Percentiles rank a stretch among this genome's conserved stretches.
Conservation (phyloP, 1,140 invertebrate species). For the Diorhabda elongata region DNA sequence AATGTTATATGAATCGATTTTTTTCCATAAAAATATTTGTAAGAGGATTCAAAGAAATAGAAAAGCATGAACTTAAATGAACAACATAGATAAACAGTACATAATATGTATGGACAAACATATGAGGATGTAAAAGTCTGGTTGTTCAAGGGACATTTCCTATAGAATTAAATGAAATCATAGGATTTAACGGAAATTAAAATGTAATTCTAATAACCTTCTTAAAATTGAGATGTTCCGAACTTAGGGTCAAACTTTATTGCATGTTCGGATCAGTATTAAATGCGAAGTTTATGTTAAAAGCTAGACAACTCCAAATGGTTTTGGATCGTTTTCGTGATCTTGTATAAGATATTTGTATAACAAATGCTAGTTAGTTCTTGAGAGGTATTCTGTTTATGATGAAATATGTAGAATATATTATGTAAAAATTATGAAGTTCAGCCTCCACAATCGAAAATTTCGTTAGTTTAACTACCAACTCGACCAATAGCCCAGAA, state of each 20-base stretch:
- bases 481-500: no score
- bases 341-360: no score
- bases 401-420: no score
- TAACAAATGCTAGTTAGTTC: no score
- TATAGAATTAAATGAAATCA: conserved; percentile 7
- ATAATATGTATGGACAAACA: conserved; percentile 38
- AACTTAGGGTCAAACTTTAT: neutral
- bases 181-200: conserved; percentile 3
- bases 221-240: conserved; percentile 4
- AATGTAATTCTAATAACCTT: conserved; percentile 16
- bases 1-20: no score
- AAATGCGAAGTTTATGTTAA: conserved; percentile 6
- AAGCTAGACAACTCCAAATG: neutral
- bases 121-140: conserved; percentile 20
- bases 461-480: no score
- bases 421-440: no score
- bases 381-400: no score
- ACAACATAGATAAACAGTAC: conserved; percentile 30
- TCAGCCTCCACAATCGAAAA: no score
- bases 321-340: no score
- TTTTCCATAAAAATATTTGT: neutral
- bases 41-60: conserved; percentile 7
- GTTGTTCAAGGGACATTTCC: conserved; percentile 19
- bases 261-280: neutral
- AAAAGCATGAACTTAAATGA: conserved; percentile 37